phyloP scores from a whole-genome alignment of 2,113 vertebrate genomes.

The Gambusia affinis region DNA sequence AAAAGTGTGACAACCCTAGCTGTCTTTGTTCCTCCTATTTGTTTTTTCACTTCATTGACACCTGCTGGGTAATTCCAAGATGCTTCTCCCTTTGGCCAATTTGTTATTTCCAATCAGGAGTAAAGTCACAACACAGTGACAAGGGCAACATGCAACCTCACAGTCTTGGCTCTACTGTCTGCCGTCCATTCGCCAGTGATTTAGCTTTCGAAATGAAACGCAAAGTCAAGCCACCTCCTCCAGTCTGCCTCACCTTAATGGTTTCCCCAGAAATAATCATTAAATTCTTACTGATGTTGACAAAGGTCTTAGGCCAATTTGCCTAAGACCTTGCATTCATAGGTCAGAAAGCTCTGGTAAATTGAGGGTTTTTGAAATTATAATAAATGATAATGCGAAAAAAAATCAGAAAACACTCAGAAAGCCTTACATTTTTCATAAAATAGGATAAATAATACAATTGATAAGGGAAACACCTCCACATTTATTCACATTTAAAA shows the following conservation, averaged over 20 bases:
- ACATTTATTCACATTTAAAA: too few relatives aligned
- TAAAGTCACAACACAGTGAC: conserved; percentile 45
- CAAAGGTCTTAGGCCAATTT: conserved; percentile 7
- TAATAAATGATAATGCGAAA: too few relatives aligned
- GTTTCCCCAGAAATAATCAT: conserved; percentile 1
- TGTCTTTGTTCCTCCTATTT: conserved; percentile 8
- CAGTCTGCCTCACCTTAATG: conserved; percentile 10
- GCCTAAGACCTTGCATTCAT: conserved; percentile 15
- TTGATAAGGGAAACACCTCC: too few relatives aligned
- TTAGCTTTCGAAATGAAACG: conserved; percentile 41
- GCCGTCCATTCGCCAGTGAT: conserved; percentile 28
- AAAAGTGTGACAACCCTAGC: not conserved
- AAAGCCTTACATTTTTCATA: too few relatives aligned
- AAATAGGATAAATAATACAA: too few relatives aligned
- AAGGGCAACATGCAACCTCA: conserved; percentile 39
- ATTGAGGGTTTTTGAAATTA: not conserved
- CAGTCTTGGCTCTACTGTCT: conserved; percentile 24
- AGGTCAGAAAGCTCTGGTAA: not conserved
- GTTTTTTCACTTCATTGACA: conserved; percentile 20
- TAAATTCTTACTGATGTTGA: not conserved
- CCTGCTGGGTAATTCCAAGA: conserved; percentile 49
- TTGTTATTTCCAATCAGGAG: conserved; percentile 60
- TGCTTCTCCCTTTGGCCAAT: conserved; percentile 55
- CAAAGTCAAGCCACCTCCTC: conserved; percentile 37
- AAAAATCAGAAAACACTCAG: too few relatives aligned